phyloP scores from a whole-genome alignment of 2,113 vertebrate species.

The Odontophorus gujanensis region DNA sequence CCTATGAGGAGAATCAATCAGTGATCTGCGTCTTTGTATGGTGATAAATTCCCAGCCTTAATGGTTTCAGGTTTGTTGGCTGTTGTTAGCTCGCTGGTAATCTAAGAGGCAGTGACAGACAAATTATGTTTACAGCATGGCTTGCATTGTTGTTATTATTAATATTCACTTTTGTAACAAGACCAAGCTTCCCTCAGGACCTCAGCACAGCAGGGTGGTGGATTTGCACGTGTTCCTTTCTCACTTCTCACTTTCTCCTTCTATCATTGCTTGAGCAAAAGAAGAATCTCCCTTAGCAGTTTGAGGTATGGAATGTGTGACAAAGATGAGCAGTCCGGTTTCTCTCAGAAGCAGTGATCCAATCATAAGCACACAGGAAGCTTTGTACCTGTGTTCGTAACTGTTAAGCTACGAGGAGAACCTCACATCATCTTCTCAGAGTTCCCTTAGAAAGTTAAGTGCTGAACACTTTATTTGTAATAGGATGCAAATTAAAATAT shows the following conservation, averaged over 20 bases:
- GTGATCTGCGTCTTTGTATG: neutral
- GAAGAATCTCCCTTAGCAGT: neutral
- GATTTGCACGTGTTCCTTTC: neutral
- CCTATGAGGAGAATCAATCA: neutral
- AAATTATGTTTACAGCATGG: neutral
- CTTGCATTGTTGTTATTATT: fast-evolving
- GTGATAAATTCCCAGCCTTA: neutral
- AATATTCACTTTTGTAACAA: neutral
- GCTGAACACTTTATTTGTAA: neutral
- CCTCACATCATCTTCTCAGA: constrained; percentile 18
- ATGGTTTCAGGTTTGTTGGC: neutral
- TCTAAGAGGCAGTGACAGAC: neutral
- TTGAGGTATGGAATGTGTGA: neutral
- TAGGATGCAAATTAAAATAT: constrained; percentile 29
- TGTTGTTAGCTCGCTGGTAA: neutral
- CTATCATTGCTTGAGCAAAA: neutral
- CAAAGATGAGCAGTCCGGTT: neutral
- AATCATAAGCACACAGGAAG: neutral
- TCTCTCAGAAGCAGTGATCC: neutral
- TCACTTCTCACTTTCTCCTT: neutral
- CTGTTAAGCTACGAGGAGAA: neutral
- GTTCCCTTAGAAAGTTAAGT: constrained; percentile 14
- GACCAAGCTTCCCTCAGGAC: neutral
- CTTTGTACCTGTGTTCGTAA: no score
- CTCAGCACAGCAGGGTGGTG: neutral